Conservation (phyloP, 2,797 vertebrate species). For the Emydoidea blandingii region DNA sequence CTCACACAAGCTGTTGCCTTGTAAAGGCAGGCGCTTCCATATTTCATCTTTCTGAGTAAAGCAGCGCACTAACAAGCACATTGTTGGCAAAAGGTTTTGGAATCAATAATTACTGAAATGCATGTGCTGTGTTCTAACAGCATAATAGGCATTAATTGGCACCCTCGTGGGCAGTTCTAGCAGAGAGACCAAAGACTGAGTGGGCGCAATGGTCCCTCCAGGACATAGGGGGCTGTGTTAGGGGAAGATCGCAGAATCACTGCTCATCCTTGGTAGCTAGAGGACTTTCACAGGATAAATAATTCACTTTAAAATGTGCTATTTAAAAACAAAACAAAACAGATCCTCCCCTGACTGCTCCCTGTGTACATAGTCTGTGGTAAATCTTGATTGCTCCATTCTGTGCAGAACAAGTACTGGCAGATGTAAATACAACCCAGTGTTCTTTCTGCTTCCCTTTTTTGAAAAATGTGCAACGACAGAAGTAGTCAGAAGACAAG, state of each 20-base stretch:
- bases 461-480: background rate
- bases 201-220: background rate
- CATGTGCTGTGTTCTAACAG: background rate
- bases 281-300: background rate
- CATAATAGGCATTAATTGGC: conserved; percentile 19
- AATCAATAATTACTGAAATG: conserved; percentile 49
- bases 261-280: background rate
- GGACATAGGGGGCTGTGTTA: fast-evolving
- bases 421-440: fast-evolving
- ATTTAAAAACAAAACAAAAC: background rate
- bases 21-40: conserved; percentile 43
- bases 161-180: conserved; percentile 4
- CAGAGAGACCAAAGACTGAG: background rate
- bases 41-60: conserved; percentile 62
- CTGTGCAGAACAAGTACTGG: background rate
- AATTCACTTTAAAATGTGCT: background rate
- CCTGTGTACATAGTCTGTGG: background rate
- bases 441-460: background rate
- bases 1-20: conserved; percentile 26
- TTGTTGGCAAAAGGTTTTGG: conserved; percentile 59
- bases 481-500: background rate
- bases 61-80: conserved; percentile 42
- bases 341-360: background rate
- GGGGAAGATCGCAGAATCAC: background rate
- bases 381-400: background rate